These are phyloP conservation scores for Troides aeacus DNA, from an alignment of 2,888 invertebrate genomes.

Conservation along the genomic window DNA sequence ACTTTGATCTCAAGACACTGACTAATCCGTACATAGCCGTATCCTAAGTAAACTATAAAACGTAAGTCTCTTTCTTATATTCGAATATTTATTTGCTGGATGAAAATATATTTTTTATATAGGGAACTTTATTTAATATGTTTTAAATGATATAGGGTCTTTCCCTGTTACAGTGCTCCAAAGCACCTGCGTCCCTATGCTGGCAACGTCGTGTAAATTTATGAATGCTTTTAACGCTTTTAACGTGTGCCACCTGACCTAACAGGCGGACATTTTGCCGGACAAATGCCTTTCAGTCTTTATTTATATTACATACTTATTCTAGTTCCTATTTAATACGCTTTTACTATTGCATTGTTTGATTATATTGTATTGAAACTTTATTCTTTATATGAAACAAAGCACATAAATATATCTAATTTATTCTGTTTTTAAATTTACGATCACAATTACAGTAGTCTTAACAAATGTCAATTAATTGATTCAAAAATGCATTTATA, in stretches of 20 bases:
- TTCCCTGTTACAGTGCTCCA: conserved; percentile 49
- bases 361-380: too few relatives aligned
- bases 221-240: conserved; percentile 75
- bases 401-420: background rate
- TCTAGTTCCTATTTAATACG: conserved; percentile 33
- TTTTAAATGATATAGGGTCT: conserved; percentile 53
- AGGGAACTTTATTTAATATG: conserved; percentile 15
- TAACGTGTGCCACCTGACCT: conserved; percentile 78
- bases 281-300: conserved; percentile 63
- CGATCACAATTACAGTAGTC: background rate
- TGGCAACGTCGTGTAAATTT: conserved; percentile 69
- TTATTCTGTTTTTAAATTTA: conserved; percentile 2
- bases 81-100: background rate
- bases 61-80: background rate
- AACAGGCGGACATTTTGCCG: conserved; percentile 64
- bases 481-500: too few relatives aligned
- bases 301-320: conserved; percentile 65
- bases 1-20: conserved; percentile 51
- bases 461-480: too few relatives aligned
- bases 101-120: conserved; percentile 32
- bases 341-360: background rate
- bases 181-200: conserved; percentile 67
- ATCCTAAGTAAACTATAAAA: background rate
- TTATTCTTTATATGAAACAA: background rate
- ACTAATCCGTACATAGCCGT: background rate